Base-by-base conservation (phyloP, 2,888 invertebrate species). In the Colletes collaris region DNA sequence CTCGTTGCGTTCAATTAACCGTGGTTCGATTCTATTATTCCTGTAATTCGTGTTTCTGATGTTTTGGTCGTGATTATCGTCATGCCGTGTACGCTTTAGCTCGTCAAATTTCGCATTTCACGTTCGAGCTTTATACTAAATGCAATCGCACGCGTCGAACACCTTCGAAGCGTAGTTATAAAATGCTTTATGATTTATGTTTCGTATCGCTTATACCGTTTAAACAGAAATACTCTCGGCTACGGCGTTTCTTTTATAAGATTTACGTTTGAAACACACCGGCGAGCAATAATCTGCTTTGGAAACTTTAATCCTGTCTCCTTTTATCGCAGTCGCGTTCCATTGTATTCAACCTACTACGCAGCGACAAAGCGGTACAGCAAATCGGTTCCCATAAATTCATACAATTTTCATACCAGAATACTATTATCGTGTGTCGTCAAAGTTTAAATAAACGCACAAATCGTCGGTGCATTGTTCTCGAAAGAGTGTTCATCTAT, bases 381-480 rank as follows among this genome's bases (percentile, higher is more conserved):
- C 35, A 67, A 77, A 77, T 77, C 63, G 62, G 46, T 63, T 37
- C 10, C 58, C 77, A 52, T 64, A 52, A 76, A 68, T 68, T 40
- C 52, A 13, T 40, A 62, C 56, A 46, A 68, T 75, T 63, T 68
- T 77, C 67, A 49, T 77, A 63, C 64, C 63, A 44, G 49, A 59
- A 27, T 58, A 8, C 56, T n/a, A 60, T 66, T 66, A 73, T 62
- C 49, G 19, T 4, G 49, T 19, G 40, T 52, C 53, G 59, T 40
- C 46, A 40, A 76, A 76, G 50, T 78, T 60, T n/a, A 16, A 40
- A 10, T 27, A 16, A 55, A 53, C 63, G 53, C 16, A 13, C 37
- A 4, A 6, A 19, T 40, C 44, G 49, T 73, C 37, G 52, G 3
- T 27, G 46, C 52, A 68, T 64, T 59, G 76, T 69, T 64, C 64